Conservation (phyloP, 2,113 vertebrate species). For the Phyllopteryx taeniolatus region DNA sequence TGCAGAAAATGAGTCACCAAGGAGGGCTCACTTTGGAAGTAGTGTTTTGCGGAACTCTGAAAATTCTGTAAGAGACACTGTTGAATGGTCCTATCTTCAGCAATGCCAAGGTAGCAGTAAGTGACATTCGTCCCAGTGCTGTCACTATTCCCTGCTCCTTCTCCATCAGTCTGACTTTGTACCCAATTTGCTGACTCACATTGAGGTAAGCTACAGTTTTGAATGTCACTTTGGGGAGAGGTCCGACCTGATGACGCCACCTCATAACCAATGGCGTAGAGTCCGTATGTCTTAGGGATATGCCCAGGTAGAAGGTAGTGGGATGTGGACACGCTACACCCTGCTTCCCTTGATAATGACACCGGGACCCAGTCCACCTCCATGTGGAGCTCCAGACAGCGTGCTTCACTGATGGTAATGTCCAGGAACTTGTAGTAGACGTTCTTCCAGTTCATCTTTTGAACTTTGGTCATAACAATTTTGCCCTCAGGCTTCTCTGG, state of each 20-base stretch:
- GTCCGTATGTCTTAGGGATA: constrained; percentile 89
- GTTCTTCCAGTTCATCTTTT: constrained; percentile 99
- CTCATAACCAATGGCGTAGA: constrained; percentile 91
- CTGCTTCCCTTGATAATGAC: constrained; percentile 80
- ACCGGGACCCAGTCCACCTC: constrained; percentile 95
- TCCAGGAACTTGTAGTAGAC: constrained; percentile 97
- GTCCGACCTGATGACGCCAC: constrained; percentile 50
- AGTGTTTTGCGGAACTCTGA: constrained; percentile 87
- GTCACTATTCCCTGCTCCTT: constrained; percentile 23
- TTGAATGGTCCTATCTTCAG: constrained; percentile 92
- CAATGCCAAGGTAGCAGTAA: constrained; percentile 94
- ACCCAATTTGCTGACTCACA: constrained; percentile 45
- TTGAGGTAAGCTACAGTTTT: constrained; percentile 60
- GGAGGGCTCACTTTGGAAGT: constrained; percentile 79
- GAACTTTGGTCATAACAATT: constrained; percentile 91
- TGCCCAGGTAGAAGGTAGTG: constrained; percentile 93
- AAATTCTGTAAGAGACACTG: constrained; percentile 94
- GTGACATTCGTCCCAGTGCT: constrained; percentile 75
- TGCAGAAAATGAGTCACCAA: constrained; percentile 88
- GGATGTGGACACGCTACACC: constrained; percentile 77
- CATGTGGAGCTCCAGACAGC: constrained; percentile 95
- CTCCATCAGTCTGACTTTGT: constrained; percentile 26
- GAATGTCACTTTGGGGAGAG: constrained; percentile 23
- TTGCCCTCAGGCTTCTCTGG: constrained; percentile 93
- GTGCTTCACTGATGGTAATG: constrained; percentile 95